Percentiles rank a stretch among this genome's conserved stretches.
phyloP scores from a whole-genome alignment of 53 echinoderm and acorn worm species.

The Henricia sp. region DNA sequence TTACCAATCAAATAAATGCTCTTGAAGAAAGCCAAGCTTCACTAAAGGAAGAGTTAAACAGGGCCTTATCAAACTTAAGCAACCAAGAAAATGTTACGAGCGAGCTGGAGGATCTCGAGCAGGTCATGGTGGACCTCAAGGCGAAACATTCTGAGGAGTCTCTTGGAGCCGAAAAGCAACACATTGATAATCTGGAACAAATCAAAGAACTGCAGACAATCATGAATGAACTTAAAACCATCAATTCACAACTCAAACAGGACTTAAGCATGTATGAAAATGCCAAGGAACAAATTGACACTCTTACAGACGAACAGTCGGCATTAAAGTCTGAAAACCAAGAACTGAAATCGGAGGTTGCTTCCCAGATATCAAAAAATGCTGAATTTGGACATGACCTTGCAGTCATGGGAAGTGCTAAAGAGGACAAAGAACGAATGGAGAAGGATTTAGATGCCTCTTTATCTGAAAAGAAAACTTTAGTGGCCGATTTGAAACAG shows the following conservation, averaged over 20 bases:
- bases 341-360: constrained; percentile 64
- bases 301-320: constrained; percentile 57
- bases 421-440: constrained; percentile 19
- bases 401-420: constrained; percentile 41
- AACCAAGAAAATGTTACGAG: constrained; percentile 25
- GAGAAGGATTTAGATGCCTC: neutral
- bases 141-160: constrained; percentile 25
- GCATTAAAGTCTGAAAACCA: constrained; percentile 69
- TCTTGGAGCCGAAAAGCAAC: constrained; percentile 20
- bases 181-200: constrained; percentile 32
- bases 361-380: constrained; percentile 38
- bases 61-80: constrained; percentile 21
- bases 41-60: constrained; percentile 49
- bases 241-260: constrained; percentile 21
- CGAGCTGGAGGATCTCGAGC: constrained; percentile 51
- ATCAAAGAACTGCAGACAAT: constrained; percentile 31
- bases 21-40: constrained; percentile 44
- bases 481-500: constrained; percentile 16
- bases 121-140: constrained; percentile 24
- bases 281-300: constrained; percentile 52
- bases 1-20: neutral
- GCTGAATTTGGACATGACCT: constrained; percentile 51
- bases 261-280: constrained; percentile 57
- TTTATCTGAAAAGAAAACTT: constrained; percentile 3
- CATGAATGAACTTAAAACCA: constrained; percentile 33